Base-by-base conservation (phyloP, 2,113 vertebrate genomes). In the Ptilorrhoa leucosticta region DNA sequence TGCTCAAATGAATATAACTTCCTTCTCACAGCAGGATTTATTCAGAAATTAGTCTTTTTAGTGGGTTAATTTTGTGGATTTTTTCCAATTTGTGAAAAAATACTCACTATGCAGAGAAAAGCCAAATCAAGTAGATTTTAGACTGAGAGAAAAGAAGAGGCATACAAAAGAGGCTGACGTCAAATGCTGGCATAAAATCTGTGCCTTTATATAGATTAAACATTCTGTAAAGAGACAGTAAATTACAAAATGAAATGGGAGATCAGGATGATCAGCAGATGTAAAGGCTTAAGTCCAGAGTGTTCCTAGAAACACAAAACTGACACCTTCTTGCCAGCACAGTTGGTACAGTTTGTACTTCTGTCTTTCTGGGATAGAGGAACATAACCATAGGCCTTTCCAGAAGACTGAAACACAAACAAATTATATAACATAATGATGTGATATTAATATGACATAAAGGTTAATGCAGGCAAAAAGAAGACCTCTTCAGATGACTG, bases 131-230 rank as follows among this genome's bases (percentile, higher is more conserved):
- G 28, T 82, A 57, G 45, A 79, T 91, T 94, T 91, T 53, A 76
- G 83, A 69, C 23, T 37, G 53, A 84, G 15, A 58, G 18, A 80
- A 89, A 70, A 58, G 61, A 57, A 75, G 64, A 94, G 37, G 35
- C 80, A 56, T 60, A 68, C 17, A 71, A 65, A 84, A 92, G 91
- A 69, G 57, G 76, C 47, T 93, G 89, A 72, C 72, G 57, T 89
- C 57, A 87, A 82, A 83, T 85, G 80, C 57, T 96, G 89, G 87
- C 61, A 47, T 79, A 75, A 95, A 89, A 84, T 87, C 53, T 57
- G 10, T 91, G 57, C 21, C 87, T 97, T 94, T 93, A 94, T 91
- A 95, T 91, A 96, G 77, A 93, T 93, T 84, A 96, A 94, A 91
- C 87, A 85, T 79, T 85, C 89, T 93, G 77, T 72, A 96, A 96